phyloP scores from a whole-genome alignment of 2,888 invertebrate genomes.

The Drosophila meridionalis region DNA sequence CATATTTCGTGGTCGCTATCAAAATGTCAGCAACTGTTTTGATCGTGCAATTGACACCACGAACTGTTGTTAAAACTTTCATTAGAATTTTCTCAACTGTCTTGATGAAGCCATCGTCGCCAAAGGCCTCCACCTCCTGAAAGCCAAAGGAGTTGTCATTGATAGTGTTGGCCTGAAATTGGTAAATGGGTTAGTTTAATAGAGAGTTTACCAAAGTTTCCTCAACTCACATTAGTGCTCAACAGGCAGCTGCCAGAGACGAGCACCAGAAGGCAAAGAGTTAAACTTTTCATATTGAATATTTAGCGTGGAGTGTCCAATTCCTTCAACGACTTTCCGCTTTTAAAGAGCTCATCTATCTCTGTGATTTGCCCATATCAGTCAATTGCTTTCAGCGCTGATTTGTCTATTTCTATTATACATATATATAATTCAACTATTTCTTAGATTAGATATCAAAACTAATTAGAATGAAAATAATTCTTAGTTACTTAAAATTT shows the following conservation, averaged over 20 bases:
- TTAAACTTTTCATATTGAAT: slow-evolving; percentile 52
- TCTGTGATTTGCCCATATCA: not conserved
- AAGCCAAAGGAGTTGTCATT: not conserved
- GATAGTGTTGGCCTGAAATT: slow-evolving; percentile 32
- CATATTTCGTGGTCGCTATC: slow-evolving; percentile 29
- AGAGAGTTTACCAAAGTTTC: not conserved
- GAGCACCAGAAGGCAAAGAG: slow-evolving; percentile 50
- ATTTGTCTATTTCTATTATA: not conserved
- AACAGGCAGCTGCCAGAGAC: slow-evolving; percentile 52
- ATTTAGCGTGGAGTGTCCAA: slow-evolving; percentile 14
- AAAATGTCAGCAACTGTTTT: slow-evolving; percentile 23
- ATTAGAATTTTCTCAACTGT: slow-evolving; percentile 12
- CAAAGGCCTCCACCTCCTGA: slow-evolving; percentile 18
- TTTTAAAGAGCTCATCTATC: slow-evolving; percentile 40
- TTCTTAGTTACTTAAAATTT: not conserved
- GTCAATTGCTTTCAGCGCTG: slow-evolving; percentile 13
- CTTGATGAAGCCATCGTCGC: slow-evolving; percentile 20
- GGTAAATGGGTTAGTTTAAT: not conserved
- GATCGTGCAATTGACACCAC: slow-evolving; percentile 39
- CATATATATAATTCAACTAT: not conserved
- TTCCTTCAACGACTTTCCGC: not conserved
- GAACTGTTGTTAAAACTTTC: slow-evolving; percentile 29
- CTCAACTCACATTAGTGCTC: slow-evolving; percentile 38
- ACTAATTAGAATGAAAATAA: not conserved
- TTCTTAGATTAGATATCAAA: slow-evolving; percentile 5